Evolutionary conservation across 1,140 invertebrate genomes (phyloP).

Genomic region (Drosophila leontia): DNA sequence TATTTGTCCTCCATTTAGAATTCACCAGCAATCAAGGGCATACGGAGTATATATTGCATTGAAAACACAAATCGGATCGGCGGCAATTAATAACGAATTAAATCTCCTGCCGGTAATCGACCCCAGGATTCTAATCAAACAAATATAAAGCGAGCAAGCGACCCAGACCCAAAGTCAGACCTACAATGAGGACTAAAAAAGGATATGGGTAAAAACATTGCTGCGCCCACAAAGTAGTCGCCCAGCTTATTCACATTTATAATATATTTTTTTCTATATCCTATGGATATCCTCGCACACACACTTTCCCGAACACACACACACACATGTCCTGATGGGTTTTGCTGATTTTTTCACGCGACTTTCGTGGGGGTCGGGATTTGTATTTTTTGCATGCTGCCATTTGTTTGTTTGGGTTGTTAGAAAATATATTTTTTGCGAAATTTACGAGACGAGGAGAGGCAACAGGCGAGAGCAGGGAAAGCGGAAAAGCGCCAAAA

Average conservation of each 20-base stretch:
- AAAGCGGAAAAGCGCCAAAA: slow-evolving; percentile 44
- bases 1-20: not conserved
- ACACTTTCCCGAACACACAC: slow-evolving; percentile 13
- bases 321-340: slow-evolving; percentile 25
- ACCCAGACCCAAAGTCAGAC: slow-evolving; percentile 16
- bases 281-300: slow-evolving; percentile 42
- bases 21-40: slow-evolving; percentile 12
- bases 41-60: slow-evolving; percentile 17
- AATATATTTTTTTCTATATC: slow-evolving; percentile 71
- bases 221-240: slow-evolving; percentile 46
- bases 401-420: slow-evolving; percentile 81
- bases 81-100: slow-evolving; percentile 63
- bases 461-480: slow-evolving; percentile 33
- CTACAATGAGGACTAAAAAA: slow-evolving; percentile 32
- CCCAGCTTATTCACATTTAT: slow-evolving; percentile 67
- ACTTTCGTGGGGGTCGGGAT: slow-evolving; percentile 71
- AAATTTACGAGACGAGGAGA: slow-evolving; percentile 53
- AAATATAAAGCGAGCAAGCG: slow-evolving; percentile 37
- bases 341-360: slow-evolving; percentile 72
- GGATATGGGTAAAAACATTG: slow-evolving; percentile 14
- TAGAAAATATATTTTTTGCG: slow-evolving; percentile 83
- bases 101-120: slow-evolving; percentile 47
- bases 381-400: slow-evolving; percentile 73
- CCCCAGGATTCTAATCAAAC: slow-evolving; percentile 68
- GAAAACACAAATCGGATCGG: slow-evolving; percentile 43